Percentiles rank a stretch among this genome's conserved stretches.
Conservation (phyloP, 2,888 invertebrate species). For the Steinernema hermaphroditum region DNA sequence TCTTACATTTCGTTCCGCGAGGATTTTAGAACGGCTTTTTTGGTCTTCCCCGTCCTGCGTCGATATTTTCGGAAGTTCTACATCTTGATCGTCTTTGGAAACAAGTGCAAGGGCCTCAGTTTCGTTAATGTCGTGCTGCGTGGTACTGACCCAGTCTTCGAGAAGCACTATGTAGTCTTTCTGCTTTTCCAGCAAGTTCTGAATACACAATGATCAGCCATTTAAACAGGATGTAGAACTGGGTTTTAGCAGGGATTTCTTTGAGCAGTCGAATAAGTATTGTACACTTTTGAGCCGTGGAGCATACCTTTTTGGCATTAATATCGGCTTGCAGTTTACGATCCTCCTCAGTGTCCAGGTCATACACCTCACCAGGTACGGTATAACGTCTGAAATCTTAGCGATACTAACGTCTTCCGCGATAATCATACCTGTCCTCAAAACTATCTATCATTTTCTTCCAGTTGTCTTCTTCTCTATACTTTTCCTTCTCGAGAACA, state of each 20-base stretch:
- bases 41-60: not conserved
- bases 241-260: too few species aligned
- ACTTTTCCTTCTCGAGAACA: not conserved
- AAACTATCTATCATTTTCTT: constrained; percentile 5
- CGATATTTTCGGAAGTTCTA: not conserved
- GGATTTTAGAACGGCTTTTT: not conserved
- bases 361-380: not conserved
- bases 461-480: not conserved
- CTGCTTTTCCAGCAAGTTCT: constrained; percentile 1
- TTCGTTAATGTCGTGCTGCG: constrained; percentile 22
- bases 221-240: too few species aligned
- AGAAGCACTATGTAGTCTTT: not conserved
- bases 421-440: not conserved
- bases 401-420: too few species aligned
- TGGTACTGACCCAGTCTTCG: constrained; percentile 21
- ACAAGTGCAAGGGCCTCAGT: not conserved
- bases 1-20: not conserved
- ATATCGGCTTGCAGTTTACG: not conserved
- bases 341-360: not conserved
- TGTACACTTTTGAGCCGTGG: too few species aligned
- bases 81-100: not conserved
- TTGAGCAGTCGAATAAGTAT: too few species aligned
- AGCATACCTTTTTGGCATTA: not conserved
- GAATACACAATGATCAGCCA: too few species aligned
- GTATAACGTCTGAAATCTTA: not conserved